A percentile compares a stretch with the other conserved stretches of the same genome.
Conservation (phyloP, 2,113 vertebrate genomes). For the Salvelinus fontinalis region DNA sequence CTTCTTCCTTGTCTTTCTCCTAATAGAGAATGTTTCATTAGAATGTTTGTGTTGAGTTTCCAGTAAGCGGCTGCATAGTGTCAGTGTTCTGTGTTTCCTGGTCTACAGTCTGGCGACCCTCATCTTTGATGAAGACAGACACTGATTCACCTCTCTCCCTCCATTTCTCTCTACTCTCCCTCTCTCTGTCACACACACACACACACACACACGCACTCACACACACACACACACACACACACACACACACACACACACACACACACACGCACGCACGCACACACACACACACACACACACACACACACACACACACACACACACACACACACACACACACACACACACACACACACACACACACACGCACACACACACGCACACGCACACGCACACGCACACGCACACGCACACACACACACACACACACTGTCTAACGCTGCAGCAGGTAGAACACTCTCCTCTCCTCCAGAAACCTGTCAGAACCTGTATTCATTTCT, state of each 20-base stretch:
- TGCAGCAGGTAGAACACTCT: not conserved
- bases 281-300: not conserved
- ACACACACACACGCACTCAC: not conserved
- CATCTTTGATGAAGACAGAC: constrained; percentile 20
- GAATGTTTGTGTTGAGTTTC: too few species aligned
- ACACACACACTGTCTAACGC: not conserved
- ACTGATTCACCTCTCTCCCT: not conserved
- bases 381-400: not conserved
- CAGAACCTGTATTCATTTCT: constrained; percentile 23
- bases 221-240: not conserved
- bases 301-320: not conserved
- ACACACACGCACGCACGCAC: not conserved
- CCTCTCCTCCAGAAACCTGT: constrained; percentile 34
- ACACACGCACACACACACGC: not conserved
- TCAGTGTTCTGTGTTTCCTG: not conserved
- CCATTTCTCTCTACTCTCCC: constrained; percentile 5
- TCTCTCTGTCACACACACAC: not conserved
- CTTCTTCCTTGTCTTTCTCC: not conserved
- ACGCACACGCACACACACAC: not conserved
- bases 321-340: not conserved
- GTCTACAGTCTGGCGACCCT: constrained; percentile 7
- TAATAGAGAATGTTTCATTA: too few species aligned
- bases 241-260: not conserved
- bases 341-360: not conserved
- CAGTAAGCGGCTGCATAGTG: not conserved